Conservation (phyloP, 2,797 vertebrate genomes). For the Clarias laeviceps region DNA sequence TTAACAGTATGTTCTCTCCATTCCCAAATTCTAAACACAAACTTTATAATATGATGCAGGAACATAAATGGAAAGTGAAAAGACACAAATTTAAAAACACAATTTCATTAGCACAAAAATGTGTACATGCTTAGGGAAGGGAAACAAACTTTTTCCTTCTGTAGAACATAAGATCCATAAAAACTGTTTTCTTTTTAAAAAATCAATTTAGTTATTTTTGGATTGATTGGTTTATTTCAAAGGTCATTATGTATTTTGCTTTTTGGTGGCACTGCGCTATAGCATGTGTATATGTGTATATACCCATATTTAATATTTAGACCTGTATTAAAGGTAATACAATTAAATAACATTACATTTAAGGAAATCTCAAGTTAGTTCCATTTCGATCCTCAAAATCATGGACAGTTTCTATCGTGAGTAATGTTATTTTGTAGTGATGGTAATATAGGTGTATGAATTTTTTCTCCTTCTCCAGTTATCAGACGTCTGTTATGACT, state of each 20-base stretch:
- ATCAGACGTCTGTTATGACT: background rate
- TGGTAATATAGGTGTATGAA: background rate
- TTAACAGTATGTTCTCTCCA: background rate
- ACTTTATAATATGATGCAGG: background rate
- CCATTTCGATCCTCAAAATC: background rate
- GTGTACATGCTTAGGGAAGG: background rate
- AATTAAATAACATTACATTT: background rate
- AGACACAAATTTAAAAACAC: background rate
- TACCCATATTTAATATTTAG: background rate
- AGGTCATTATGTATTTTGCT: background rate
- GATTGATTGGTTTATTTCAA: background rate
- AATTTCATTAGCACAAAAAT: background rate
- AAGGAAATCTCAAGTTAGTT: background rate
- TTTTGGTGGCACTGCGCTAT: background rate
- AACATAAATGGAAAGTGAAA: background rate
- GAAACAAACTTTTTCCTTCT: background rate
- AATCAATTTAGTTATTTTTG: too few species aligned
- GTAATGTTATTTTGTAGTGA: slow-evolving; percentile 15
- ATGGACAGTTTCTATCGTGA: background rate
- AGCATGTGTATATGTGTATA: background rate
- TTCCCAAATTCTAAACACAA: background rate
- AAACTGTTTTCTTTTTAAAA: background rate
- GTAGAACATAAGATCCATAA: background rate
- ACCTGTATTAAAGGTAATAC: background rate
- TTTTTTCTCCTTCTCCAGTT: slow-evolving; percentile 17